Evolutionary conservation across 2,113 vertebrate species (phyloP), one percentile per base, ranked within the genome.

Genomic region (Forbesichthys papilliferus): DNA sequence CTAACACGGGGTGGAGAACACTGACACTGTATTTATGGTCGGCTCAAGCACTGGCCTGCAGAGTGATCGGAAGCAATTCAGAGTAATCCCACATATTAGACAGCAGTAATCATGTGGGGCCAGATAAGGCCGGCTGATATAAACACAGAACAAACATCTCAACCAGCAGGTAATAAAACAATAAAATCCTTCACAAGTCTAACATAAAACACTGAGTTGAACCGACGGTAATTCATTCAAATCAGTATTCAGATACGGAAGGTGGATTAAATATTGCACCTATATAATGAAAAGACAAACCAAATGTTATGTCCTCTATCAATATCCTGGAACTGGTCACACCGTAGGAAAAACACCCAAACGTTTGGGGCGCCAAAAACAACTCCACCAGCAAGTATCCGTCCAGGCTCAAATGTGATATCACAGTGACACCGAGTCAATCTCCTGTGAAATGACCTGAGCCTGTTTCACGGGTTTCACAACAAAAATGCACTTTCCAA

Each of bases 51-150:
- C 58, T 57, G 75, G 60, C 60, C 18, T 34, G 66, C 5, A 20
- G 56, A 33, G 56, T 33, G 42, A 79, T 83, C 0, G 63, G 79
- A 80, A 70, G 73, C 55, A 67, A 84, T 79, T 61, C 69, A 68
- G 63, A 81, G 71, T 71, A 78, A 59, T 49, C 59, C 71, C 81
- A 82, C 81, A 74, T 73, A 71, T 80, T 67, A 67, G 36, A 69
- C 61, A 42, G 3, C 65, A 71, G 58, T 75, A 70, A 77, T 81
- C 69, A 66, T 58, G 61, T 36, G 10, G 51, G 34, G 3, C 66
- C 48, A 73, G 84, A 84, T 82, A 77, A 80, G 73, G 13, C 7
- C 18, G 13, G 14, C 11, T 8, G 3, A 72, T 78, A 71, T 3
- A 27, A 27, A 27, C 27, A 27, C 27, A 27, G 62, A 76, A n/a